Conservation (phyloP, 2,888 invertebrate genomes). For the Oegoconia quadripuncta region DNA sequence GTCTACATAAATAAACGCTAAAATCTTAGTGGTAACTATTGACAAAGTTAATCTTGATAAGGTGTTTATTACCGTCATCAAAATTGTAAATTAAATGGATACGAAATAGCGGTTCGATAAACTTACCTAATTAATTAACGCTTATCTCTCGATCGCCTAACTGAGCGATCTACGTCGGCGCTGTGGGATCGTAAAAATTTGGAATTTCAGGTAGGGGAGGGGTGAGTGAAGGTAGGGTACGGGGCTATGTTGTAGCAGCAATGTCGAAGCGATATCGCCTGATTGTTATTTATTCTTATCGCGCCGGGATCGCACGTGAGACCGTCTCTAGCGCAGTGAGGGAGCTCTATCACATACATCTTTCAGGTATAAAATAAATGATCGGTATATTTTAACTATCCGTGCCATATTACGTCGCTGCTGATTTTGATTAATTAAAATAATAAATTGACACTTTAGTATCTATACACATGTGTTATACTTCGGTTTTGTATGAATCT, state of each 20-base stretch:
- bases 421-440: no score
- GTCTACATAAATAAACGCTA: slow-evolving; percentile 3
- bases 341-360: slow-evolving; percentile 46
- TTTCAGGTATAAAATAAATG: slow-evolving; percentile 43
- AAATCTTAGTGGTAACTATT: slow-evolving; percentile 23
- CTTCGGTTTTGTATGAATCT: no score
- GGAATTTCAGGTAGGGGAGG: slow-evolving; percentile 33
- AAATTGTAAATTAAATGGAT: slow-evolving; percentile 58
- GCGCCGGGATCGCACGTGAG: slow-evolving; percentile 39
- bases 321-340: slow-evolving; percentile 43
- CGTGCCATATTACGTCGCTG: no score
- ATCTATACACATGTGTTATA: no score
- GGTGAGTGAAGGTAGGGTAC: slow-evolving; percentile 21
- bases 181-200: slow-evolving; percentile 50
- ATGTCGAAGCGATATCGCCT: slow-evolving; percentile 54
- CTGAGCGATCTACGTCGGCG: slow-evolving; percentile 50
- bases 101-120: slow-evolving; percentile 56
- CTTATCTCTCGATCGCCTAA: slow-evolving; percentile 39
- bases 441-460: no score
- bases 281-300: slow-evolving; percentile 67
- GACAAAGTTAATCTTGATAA: slow-evolving; percentile 49
- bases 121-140: slow-evolving; percentile 60
- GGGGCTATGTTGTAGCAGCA: slow-evolving; percentile 33
- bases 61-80: slow-evolving; percentile 56
- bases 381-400: slow-evolving; percentile 12